Evolutionary conservation across 2,113 vertebrate genomes (phyloP), one percentile per base, ranked within the genome.

Genomic region (Miniopterus natalensis): DNA sequence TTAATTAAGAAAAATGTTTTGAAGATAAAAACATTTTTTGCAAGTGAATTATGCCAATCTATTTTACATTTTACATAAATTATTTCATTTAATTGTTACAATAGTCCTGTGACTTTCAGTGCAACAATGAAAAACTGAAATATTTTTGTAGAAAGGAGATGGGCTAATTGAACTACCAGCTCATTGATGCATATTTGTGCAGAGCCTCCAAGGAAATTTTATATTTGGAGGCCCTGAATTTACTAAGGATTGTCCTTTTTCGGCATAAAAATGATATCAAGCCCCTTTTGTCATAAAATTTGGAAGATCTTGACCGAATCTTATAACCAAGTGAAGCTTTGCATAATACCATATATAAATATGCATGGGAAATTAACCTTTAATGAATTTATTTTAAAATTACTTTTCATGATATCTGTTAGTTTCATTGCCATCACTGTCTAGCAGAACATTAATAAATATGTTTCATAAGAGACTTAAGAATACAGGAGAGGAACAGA

Each of bases 341-440:
- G 15, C 40, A 65, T 27, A 29, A 23, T 59, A 20, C 14, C 8
- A 17, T 77, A 40, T n/a, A 59, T 75, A 92, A 79, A 80, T 57
- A 66, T 79, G 8, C 14, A 79, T 42, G 36, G 10, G 20, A 90
- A 90, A 61, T 68, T 90, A 87, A 93, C 40, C 40, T 95, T 40
- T n/a, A 55, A 70, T 2, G 3, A 74, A 73, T 61, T 78, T 96
- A 25, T 93, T 84, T 36, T 61, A 31, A 92, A 90, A 47, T 90
- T 73, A 90, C 4, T 63, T 73, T 84, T 23, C 47, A 40, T 73
- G 20, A 74, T 79, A 2, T n/a, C n/a, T 84, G 14, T 51, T 71
- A n/a, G 18, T 7, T 49, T 83, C 23, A 59, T 83, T 51, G 51
- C 57, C 14, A 57, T 70, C 36, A 70, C 8, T 81, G 2, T 74